These are phyloP conservation scores for Chelonus formosanus DNA, from an alignment of 2,888 invertebrate genomes.

Conservation along the genomic window DNA sequence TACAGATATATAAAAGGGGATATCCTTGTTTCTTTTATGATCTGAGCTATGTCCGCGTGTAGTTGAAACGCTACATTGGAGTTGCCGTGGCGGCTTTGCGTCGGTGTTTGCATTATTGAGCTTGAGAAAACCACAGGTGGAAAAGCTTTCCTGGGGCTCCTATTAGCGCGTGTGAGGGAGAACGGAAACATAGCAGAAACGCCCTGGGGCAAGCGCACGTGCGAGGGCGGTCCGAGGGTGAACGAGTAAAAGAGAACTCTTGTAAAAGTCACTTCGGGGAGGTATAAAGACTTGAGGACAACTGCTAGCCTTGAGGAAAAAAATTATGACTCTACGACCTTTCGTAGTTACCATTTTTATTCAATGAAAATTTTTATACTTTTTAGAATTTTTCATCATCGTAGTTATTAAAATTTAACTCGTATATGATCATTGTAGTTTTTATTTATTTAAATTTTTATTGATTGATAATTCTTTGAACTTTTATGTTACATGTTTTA, in stretches of 20 bases:
- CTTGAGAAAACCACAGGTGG: conserved; percentile 62
- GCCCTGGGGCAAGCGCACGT: conserved; percentile 38
- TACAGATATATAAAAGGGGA: conserved; percentile 7
- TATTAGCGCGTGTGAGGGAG: conserved; percentile 39
- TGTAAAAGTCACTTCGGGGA: conserved; percentile 40
- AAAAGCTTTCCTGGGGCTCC: conserved; percentile 41
- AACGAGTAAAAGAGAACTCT: conserved; percentile 24
- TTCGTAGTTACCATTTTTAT: not conserved
- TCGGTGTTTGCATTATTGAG: conserved; percentile 60
- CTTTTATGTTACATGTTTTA: no score
- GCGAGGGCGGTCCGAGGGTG: conserved; percentile 27
- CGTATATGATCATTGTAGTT: no score
- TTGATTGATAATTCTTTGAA: no score
- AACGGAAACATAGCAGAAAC: conserved; percentile 42
- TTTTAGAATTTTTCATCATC: not conserved
- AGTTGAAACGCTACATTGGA: conserved; percentile 30
- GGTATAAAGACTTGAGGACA: not conserved
- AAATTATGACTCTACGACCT: not conserved
- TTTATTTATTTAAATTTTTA: no score
- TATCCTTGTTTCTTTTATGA: conserved; percentile 1
- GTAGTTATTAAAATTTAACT: not conserved
- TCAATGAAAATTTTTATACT: no score
- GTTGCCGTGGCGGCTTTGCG: conserved; percentile 42
- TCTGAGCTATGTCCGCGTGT: conserved; percentile 24
- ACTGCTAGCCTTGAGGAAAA: not conserved